Evolutionary conservation across 2,888 invertebrate species (phyloP).

Genomic region (Brachyptera putata): DNA sequence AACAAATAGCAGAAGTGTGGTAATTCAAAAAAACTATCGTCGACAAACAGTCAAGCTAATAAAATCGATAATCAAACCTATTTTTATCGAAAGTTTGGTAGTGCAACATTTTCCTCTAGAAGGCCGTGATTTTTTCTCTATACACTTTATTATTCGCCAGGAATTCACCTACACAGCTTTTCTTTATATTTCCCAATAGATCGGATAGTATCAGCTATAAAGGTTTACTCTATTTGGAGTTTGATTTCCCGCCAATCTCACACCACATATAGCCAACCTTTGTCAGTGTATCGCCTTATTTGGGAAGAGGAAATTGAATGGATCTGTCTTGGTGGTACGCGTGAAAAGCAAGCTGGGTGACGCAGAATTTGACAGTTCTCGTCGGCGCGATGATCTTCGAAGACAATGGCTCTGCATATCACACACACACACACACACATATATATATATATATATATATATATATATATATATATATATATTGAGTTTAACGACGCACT

Average conservation of each 20-base stretch:
- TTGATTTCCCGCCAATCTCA: constrained; percentile 10
- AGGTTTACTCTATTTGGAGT: constrained; percentile 8
- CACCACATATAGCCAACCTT: constrained; percentile 1
- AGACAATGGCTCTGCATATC: no score
- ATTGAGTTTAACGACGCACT: no score
- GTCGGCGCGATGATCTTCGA: no score
- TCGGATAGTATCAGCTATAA: neutral
- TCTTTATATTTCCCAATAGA: constrained; percentile 15
- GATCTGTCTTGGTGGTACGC: no score
- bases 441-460: no score
- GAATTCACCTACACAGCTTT: constrained; percentile 12
- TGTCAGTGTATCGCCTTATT: neutral
- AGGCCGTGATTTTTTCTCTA: neutral
- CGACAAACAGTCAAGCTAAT: constrained; percentile 8
- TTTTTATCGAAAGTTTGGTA: constrained; percentile 13
- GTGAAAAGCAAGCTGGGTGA: no score
- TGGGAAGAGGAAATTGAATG: neutral
- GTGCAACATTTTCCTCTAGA: constrained; percentile 16
- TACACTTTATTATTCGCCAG: constrained; percentile 15
- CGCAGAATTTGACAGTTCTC: no score
- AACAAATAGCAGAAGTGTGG: neutral
- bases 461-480: no score
- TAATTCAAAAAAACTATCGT: constrained; percentile 11
- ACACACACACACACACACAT: no score
- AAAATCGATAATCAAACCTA: constrained; percentile 14